Base-by-base conservation (phyloP, 2,113 vertebrate genomes). In the Phoxinus phoxinus region DNA sequence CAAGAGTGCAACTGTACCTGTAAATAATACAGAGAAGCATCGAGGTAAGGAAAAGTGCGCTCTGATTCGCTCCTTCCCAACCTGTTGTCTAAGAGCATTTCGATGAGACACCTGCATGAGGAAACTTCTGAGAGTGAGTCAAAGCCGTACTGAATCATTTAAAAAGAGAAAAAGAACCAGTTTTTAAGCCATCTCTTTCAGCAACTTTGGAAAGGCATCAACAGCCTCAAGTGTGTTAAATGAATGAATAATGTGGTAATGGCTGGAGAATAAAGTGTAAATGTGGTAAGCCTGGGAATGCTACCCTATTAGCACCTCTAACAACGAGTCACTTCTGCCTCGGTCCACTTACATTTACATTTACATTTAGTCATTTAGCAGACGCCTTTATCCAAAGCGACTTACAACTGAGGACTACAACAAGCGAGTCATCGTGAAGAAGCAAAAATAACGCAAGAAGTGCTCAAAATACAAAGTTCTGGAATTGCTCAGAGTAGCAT, bases 161-260 rank as follows among this genome's bases (percentile, higher is more conserved):
- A 73, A 44, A 69, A 23, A n/a, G 21, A 71, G 21, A 71, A 71
- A 71, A 41, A n/a, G 19, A 71, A 46, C 41, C 46, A 37, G 23
- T 27, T 25, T 46, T 46, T 44, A 72, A 72, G 11, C 21, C 69
- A 41, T 71, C 4, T 48, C 72, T 74, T 74, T 74, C n/a, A 48
- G 72, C n/a, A 48, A 74, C 41, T 76, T 76, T 53, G 46, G 74
- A 76, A 32, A 76, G 15, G 74, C 74, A 51, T 27, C n/a, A 76
- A 76, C 27, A 30, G 48, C 27, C 48, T 53, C 25, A 53, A 48
- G 3, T 1, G 48, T 53, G 27, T 72, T 76, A 75, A 75, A 51
- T 51, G 46, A 75, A 9, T 71, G 32, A 71, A 11, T 71, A 2
- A 37, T 12, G 32, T 71, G 32, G 32, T 71, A 37, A 71, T 71